Conservation (phyloP, 2,888 invertebrate species). For the Entomobrya proxima region DNA sequence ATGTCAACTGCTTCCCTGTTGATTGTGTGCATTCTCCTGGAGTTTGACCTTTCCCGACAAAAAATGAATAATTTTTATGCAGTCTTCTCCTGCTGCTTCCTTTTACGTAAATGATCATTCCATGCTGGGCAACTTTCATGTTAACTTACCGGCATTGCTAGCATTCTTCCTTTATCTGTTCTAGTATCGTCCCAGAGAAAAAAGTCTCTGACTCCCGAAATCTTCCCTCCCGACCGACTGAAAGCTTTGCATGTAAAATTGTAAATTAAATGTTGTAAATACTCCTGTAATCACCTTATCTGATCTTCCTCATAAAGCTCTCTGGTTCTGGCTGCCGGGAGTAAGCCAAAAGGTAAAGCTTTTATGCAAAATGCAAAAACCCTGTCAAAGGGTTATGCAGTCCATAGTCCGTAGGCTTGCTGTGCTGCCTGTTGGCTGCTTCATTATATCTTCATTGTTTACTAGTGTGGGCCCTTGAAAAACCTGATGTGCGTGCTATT, state of each 20-base stretch:
- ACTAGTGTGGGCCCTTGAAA: neutral
- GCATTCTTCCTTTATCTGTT: neutral
- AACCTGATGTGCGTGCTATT: too few relatives aligned
- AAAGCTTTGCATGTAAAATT: conserved; percentile 1
- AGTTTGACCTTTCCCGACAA: too few relatives aligned
- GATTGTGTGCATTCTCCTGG: too few relatives aligned
- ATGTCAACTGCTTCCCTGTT: too few relatives aligned
- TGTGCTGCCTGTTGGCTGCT: neutral
- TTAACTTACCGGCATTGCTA: neutral
- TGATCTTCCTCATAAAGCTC: neutral
- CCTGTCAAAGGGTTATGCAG: neutral
- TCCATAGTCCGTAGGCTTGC: neutral
- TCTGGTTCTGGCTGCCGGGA: too few relatives aligned
- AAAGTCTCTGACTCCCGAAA: neutral
- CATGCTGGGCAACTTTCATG: too few relatives aligned
- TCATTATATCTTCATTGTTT: neutral
- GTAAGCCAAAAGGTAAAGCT: neutral
- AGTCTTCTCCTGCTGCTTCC: too few relatives aligned
- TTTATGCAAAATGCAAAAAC: too few relatives aligned
- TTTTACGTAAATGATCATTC: too few relatives aligned
- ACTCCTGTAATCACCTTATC: neutral
- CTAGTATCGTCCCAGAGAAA: neutral
- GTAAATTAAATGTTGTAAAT: neutral
- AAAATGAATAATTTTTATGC: too few relatives aligned
- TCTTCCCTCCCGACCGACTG: neutral